Conservation (phyloP, 2,888 invertebrate species). For the Temnothorax rugatulus region DNA sequence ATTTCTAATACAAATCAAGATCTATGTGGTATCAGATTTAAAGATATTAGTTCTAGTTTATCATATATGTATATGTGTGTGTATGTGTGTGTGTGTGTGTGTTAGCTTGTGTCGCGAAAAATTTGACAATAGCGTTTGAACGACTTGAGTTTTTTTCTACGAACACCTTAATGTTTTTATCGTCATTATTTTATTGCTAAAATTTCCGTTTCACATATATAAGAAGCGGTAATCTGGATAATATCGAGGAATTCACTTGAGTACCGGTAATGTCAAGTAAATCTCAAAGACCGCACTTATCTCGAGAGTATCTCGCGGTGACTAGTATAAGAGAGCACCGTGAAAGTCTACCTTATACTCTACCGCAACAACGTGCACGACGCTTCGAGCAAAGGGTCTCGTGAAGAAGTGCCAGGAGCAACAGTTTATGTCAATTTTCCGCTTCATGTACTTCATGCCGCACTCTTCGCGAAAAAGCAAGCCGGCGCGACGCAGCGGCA, state of each 20-base stretch:
- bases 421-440: conserved; percentile 78
- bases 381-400: conserved; percentile 59
- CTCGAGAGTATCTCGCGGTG: conserved; percentile 56
- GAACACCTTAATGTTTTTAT: neutral
- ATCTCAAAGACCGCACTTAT: conserved; percentile 65
- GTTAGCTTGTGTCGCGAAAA: neutral
- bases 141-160: neutral
- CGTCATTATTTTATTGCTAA: neutral
- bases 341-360: conserved; percentile 58
- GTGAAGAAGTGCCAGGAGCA: conserved; percentile 68
- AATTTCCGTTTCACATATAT: conserved; percentile 5
- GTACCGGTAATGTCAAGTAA: conserved; percentile 54
- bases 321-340: conserved; percentile 42
- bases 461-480: conserved; percentile 52
- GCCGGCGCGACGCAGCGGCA: conserved; percentile 33
- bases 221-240: conserved; percentile 26
- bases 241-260: conserved; percentile 36
- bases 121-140: neutral
- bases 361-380: conserved; percentile 38
- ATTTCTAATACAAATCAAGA: neutral
- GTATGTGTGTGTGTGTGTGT: neutral
- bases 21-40: neutral
- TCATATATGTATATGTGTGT: neutral
- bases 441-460: conserved; percentile 55
- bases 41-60: neutral